Evolutionary conservation across 2,113 vertebrate genomes (phyloP).

Genomic region (Larimichthys polyactis): DNA sequence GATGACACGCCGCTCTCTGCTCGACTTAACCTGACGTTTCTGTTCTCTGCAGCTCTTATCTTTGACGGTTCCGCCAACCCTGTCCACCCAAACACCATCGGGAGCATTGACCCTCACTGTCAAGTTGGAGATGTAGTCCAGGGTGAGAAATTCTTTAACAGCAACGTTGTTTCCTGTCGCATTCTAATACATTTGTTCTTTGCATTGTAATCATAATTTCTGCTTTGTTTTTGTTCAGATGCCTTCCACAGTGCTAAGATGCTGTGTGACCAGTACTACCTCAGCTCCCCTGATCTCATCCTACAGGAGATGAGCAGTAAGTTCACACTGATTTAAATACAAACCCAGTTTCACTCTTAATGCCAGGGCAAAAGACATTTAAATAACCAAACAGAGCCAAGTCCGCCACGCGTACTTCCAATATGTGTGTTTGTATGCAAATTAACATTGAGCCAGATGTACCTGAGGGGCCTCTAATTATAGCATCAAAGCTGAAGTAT

Average conservation of each 20-base stretch:
- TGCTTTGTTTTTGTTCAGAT: conserved; percentile 76
- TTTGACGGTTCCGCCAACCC: conserved; percentile 93
- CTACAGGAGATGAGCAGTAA: conserved; percentile 90
- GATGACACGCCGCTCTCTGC: background rate
- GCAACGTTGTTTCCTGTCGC: background rate
- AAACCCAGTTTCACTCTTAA: background rate
- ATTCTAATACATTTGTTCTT: background rate
- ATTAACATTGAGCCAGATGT: conserved; percentile 35
- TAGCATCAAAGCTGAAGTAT: conserved; percentile 45
- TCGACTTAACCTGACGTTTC: background rate
- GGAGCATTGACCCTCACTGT: conserved; percentile 93
- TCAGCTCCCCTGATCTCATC: conserved; percentile 89
- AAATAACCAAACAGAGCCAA: background rate
- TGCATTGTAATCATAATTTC: background rate
- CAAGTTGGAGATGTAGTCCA: conserved; percentile 88
- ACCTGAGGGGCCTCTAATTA: conserved; percentile 63
- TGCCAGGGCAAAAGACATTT: background rate
- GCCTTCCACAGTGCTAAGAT: conserved; percentile 93
- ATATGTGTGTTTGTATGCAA: conserved; percentile 23
- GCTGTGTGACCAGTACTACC: conserved; percentile 94
- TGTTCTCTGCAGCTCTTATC: conserved; percentile 84
- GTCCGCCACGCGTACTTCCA: conserved; percentile 8
- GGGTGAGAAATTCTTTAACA: conserved; percentile 76
- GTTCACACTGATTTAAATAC: conserved; percentile 23
- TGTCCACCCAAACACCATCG: conserved; percentile 92